Base-by-base conservation (phyloP, 2,797 vertebrate genomes). In the Holocentrus rufus region DNA sequence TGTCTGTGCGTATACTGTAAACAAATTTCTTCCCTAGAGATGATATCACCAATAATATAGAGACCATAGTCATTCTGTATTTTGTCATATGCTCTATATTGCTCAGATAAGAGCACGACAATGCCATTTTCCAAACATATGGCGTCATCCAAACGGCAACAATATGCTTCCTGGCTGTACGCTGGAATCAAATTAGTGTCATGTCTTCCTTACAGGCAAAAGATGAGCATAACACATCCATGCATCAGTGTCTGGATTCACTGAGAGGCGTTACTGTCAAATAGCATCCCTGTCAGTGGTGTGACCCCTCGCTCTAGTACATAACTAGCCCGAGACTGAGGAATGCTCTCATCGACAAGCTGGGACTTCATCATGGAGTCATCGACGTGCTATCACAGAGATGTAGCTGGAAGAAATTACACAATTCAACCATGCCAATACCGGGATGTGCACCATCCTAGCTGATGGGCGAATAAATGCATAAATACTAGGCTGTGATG, bases 181-280 rank as follows among this genome's bases (percentile, higher is more conserved):
- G 7, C 44, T 18, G 44, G 18, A 52, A 52, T 52, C 20, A 52
- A 22, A 20, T 52, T 22, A 39, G 77, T 62, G 72, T 76, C 36
- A 58, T 68, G 58, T 59, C 69, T 22, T 60, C 69, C 54, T 77
- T 59, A 47, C 47, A 64, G 54, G 65, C 61, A 57, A 59, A 59
- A 54, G 31, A 34, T 39, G 36, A 39, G 36, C 36, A 10, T 64
- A 59, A 84, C 77, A 71, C 68, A 23, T 56, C 2, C 8, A 6
- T 64, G 55, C 67, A 70, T 79, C 68, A 20, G 23, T 44, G 36
- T 75, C 42, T 47, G 2, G 84, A 88, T 80, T 86, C 88, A 84
- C 72, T 7, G 67, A 69, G 77, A 85, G 57, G 57, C 61, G 61
- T 79, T 84, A 69, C 79, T 42, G 79, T 84, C 82, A 80, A 74